A percentile compares a stretch with the other conserved stretches of the same genome.
phyloP scores from a whole-genome alignment of 1,140 invertebrate genomes.

The Camponotus floridanus region DNA sequence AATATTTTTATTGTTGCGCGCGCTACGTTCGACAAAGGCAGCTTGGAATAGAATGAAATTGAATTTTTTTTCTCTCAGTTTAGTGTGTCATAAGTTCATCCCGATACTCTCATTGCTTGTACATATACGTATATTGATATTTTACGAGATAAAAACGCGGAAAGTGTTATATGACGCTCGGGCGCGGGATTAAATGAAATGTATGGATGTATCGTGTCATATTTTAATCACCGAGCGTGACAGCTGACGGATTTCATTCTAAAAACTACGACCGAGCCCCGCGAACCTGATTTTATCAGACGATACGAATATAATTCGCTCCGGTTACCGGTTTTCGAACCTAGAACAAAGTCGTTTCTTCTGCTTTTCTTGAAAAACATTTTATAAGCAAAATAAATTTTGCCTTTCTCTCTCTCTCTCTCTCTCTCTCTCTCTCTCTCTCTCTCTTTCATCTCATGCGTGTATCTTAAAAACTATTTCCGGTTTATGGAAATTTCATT shows the following conservation, averaged over 20 bases:
- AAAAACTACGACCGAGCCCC: neutral
- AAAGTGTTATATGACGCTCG: slow-evolving; percentile 4
- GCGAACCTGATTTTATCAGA: slow-evolving; percentile 24
- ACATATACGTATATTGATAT: slow-evolving; percentile 18
- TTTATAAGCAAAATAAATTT: slow-evolving; percentile 10
- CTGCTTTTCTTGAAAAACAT: neutral
- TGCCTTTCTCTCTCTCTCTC: neutral
- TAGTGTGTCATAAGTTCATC: slow-evolving; percentile 11
- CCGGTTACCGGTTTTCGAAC: neutral
- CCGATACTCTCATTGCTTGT: neutral
- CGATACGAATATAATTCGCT: slow-evolving; percentile 21
- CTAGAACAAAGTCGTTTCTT: neutral
- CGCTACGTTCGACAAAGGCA: neutral
- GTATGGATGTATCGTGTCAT: slow-evolving; percentile 35
- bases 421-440: neutral
- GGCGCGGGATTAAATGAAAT: slow-evolving; percentile 38
- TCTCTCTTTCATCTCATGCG: neutral
- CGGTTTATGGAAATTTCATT: neutral
- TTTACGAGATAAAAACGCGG: slow-evolving; percentile 46
- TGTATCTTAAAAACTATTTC: neutral
- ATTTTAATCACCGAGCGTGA: slow-evolving; percentile 44
- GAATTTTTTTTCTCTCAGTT: neutral
- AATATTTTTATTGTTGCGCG: neutral
- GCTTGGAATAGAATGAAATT: neutral
- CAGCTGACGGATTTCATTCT: slow-evolving; percentile 37